Percentiles rank a stretch among this genome's conserved stretches.
Conservation (phyloP, 2,113 vertebrate genomes). For the Anoplopoma fimbria region DNA sequence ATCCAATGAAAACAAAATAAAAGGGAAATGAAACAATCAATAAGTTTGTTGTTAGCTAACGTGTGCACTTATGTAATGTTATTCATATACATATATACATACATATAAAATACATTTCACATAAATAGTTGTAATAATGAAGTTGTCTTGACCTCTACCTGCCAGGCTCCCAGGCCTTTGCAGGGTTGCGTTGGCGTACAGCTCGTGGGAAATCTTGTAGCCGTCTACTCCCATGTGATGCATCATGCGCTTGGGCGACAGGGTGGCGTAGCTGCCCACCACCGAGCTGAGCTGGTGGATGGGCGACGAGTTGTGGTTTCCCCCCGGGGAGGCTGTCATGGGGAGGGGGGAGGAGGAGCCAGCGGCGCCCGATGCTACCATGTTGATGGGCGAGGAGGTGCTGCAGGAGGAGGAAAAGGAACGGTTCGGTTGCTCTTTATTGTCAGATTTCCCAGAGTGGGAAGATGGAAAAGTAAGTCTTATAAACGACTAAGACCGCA, state of each 20-base stretch:
- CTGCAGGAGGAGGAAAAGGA: slow-evolving; percentile 56
- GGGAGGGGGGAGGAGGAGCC: slow-evolving; percentile 85
- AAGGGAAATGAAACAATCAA: neutral
- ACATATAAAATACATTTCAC: neutral
- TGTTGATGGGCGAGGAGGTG: slow-evolving; percentile 97
- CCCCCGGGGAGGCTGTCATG: slow-evolving; percentile 80
- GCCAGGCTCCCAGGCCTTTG: slow-evolving; percentile 98
- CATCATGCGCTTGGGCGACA: slow-evolving; percentile 96
- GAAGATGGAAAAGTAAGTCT: neutral
- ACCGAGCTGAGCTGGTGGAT: slow-evolving; percentile 94
- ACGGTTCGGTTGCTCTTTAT: neutral
- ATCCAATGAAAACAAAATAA: neutral
- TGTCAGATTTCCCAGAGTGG: neutral
- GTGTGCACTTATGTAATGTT: neutral
- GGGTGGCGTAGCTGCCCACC: slow-evolving; percentile 95
- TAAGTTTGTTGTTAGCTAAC: neutral
- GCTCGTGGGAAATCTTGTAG: slow-evolving; percentile 97
- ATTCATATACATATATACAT: neutral
- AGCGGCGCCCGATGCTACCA: slow-evolving; percentile 86
- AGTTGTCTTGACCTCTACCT: slow-evolving; percentile 83
- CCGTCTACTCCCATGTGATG: slow-evolving; percentile 88
- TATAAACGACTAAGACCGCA: neutral
- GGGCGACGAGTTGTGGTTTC: slow-evolving; percentile 87
- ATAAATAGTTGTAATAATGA: slow-evolving; percentile 18
- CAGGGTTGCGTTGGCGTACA: slow-evolving; percentile 95